Percentiles rank a stretch among this genome's conserved stretches.
Conservation (phyloP, 2,797 vertebrate species). For the Epinephelus awoara region DNA sequence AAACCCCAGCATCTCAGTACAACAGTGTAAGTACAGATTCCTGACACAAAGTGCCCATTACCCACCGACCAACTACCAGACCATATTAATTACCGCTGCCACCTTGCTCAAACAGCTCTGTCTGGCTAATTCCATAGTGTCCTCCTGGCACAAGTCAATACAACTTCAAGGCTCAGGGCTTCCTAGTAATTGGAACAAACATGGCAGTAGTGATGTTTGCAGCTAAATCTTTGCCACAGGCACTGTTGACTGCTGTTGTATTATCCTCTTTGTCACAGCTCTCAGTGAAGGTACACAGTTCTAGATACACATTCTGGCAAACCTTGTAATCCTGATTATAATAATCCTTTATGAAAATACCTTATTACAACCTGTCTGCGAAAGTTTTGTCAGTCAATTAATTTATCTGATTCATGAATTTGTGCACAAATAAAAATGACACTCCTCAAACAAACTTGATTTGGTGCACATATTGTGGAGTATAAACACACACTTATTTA, state of each 20-base stretch:
- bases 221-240: constrained; percentile 77
- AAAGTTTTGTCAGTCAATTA: constrained; percentile 54
- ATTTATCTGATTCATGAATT: constrained; percentile 30
- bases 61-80: constrained; percentile 52
- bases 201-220: constrained; percentile 81
- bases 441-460: constrained; percentile 3
- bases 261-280: constrained; percentile 77
- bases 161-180: constrained; percentile 88
- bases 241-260: constrained; percentile 66
- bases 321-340: constrained; percentile 64
- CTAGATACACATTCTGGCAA: constrained; percentile 51
- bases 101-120: constrained; percentile 71
- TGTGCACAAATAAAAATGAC: constrained; percentile 13
- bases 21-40: constrained; percentile 38
- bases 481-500: constrained; percentile 5
- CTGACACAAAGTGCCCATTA: constrained; percentile 60
- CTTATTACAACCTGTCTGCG: constrained; percentile 47
- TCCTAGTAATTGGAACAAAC: constrained; percentile 93
- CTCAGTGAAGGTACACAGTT: constrained; percentile 63
- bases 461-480: neutral
- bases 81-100: constrained; percentile 74
- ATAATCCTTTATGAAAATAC: constrained; percentile 70
- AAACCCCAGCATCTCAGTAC: constrained; percentile 33
- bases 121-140: constrained; percentile 76
- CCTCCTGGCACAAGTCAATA: constrained; percentile 87